phyloP scores from a whole-genome alignment of 1,140 invertebrate species.

The Tenebrio molitor region DNA sequence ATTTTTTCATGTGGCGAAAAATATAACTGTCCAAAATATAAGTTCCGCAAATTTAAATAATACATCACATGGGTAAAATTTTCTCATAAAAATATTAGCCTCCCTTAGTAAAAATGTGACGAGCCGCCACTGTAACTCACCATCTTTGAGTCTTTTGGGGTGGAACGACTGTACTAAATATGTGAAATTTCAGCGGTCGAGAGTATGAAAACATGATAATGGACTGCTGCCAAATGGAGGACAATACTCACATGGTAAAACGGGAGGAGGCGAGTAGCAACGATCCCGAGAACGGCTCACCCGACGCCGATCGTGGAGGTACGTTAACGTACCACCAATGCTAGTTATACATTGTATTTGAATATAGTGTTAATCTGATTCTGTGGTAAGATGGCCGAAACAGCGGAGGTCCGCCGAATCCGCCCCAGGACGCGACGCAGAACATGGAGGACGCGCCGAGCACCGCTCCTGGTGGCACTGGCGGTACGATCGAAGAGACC shows the following conservation, averaged over 20 bases:
- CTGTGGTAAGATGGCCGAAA: slow-evolving; percentile 70
- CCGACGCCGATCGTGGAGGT: slow-evolving; percentile 85
- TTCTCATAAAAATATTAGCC: too few relatives aligned
- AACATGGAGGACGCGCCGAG: slow-evolving; percentile 70
- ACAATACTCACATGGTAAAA: slow-evolving; percentile 81
- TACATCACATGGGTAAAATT: too few relatives aligned
- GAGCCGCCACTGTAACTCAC: too few relatives aligned
- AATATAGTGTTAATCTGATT: slow-evolving; percentile 60
- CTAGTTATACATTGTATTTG: slow-evolving; percentile 56
- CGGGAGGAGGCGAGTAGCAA: slow-evolving; percentile 83
- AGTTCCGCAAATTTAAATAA: too few relatives aligned
- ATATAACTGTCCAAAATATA: too few relatives aligned
- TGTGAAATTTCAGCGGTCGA: slow-evolving; percentile 85
- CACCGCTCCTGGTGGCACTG: slow-evolving; percentile 49
- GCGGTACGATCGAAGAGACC: slow-evolving; percentile 68
- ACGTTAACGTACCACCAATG: slow-evolving; percentile 66
- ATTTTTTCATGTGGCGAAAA: too few relatives aligned
- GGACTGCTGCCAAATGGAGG: slow-evolving; percentile 93
- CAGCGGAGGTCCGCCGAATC: slow-evolving; percentile 71
- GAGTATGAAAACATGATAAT: slow-evolving; percentile 92
- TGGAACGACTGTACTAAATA: too few relatives aligned
- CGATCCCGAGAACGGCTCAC: slow-evolving; percentile 88
- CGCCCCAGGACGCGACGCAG: slow-evolving; percentile 69
- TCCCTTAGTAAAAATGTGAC: too few relatives aligned
- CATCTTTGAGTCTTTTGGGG: too few relatives aligned